Evolutionary conservation across 2,113 vertebrate species (phyloP).

Genomic region (Atlantisia rogersi): DNA sequence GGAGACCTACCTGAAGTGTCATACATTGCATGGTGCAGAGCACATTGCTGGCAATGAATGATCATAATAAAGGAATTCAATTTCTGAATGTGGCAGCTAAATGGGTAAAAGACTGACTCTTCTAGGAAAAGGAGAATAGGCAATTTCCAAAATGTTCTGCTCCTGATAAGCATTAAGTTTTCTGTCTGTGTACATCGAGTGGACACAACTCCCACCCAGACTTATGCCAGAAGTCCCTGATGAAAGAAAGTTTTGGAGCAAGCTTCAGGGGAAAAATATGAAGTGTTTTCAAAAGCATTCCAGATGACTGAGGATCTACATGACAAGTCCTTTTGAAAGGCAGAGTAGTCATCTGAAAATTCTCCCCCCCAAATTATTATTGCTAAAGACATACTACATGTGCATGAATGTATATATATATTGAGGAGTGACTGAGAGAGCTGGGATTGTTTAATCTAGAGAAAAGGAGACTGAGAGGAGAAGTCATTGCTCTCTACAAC

Average conservation of each 20-base stretch:
- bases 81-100: slow-evolving; percentile 23
- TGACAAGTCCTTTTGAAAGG: background rate
- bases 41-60: background rate
- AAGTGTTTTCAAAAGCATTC: background rate
- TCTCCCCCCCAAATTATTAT: background rate
- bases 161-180: background rate
- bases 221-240: background rate
- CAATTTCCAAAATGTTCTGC: slow-evolving; percentile 10
- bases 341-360: background rate
- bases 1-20: background rate
- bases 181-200: background rate
- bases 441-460: too few relatives aligned
- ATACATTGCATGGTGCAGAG: background rate
- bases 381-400: background rate
- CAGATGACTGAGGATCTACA: background rate
- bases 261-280: background rate
- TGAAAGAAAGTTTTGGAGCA: background rate
- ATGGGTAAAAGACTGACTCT: slow-evolving; percentile 2
- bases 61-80: slow-evolving; percentile 7
- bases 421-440: too few relatives aligned
- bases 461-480: too few relatives aligned
- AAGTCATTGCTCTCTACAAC: too few relatives aligned
- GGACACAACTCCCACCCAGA: background rate
- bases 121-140: background rate
- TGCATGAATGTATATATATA: too few relatives aligned